Evolutionary conservation across 2,113 vertebrate genomes (phyloP).

Genomic region (Fregetta grallaria): DNA sequence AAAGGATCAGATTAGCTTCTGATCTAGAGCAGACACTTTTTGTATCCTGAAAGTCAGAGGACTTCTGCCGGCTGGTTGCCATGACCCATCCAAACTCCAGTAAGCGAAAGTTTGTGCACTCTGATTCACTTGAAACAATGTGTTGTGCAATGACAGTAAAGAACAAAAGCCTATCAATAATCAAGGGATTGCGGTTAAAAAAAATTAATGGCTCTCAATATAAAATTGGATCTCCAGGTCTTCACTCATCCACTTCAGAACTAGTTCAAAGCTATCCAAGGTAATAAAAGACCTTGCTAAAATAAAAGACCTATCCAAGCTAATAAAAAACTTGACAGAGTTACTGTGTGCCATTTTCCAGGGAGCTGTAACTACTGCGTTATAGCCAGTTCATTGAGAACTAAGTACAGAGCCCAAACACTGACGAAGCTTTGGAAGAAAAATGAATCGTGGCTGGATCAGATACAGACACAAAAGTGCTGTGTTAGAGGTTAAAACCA

Average conservation of each 20-base stretch:
- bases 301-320: conserved; percentile 69
- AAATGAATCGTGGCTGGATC: conserved; percentile 33
- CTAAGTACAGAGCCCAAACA: conserved; percentile 65
- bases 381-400: conserved; percentile 65
- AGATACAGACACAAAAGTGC: conserved; percentile 48
- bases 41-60: not conserved
- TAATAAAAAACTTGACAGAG: conserved; percentile 72
- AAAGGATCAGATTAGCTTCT: not conserved
- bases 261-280: conserved; percentile 42
- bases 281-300: conserved; percentile 71
- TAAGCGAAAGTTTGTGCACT: not conserved
- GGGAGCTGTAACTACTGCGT: conserved; percentile 61
- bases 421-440: conserved; percentile 13
- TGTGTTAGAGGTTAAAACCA: conserved; percentile 46
- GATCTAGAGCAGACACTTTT: not conserved
- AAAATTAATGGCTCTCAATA: conserved; percentile 16
- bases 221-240: conserved; percentile 33
- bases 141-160: not conserved
- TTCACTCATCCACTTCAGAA: conserved; percentile 60
- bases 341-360: conserved; percentile 64
- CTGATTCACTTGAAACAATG: not conserved
- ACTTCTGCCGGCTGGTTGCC: not conserved
- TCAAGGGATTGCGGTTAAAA: conserved; percentile 16
- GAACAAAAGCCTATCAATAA: conserved; percentile 53
- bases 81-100: not conserved